phyloP scores from a whole-genome alignment of 2,797 vertebrate genomes.

The Moxostoma hubbsi region DNA sequence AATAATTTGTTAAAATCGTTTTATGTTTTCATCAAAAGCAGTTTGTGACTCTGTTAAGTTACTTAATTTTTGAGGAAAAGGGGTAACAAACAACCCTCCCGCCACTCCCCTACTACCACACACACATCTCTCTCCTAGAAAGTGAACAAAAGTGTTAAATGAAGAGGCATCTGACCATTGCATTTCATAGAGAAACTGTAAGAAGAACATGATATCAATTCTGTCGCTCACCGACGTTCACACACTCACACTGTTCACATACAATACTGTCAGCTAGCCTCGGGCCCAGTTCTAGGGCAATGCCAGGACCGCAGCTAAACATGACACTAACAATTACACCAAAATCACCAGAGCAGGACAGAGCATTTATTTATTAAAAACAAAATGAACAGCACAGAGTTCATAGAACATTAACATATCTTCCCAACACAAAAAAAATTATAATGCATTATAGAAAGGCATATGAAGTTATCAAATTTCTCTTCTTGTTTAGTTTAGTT shows the following conservation, averaged over 20 bases:
- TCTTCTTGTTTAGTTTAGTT: no score
- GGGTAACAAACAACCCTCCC: no score
- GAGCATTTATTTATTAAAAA: neutral
- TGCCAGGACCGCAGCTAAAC: conserved; percentile 2
- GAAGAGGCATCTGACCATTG: conserved; percentile 37
- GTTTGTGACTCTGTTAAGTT: no score
- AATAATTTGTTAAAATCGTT: no score
- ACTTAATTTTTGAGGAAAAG: no score
- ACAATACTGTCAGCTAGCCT: conserved; percentile 23
- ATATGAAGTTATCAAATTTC: neutral
- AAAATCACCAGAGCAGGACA: neutral
- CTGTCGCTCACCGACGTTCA: conserved; percentile 30
- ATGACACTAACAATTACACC: neutral
- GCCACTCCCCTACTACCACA: no score
- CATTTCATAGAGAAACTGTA: conserved; percentile 29
- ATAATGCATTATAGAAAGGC: neutral
- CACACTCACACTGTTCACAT: conserved; percentile 35
- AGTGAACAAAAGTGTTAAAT: conserved; percentile 35
- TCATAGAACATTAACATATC: no score
- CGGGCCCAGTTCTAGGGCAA: neutral
- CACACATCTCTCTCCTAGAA: neutral
- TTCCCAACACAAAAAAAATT: no score
- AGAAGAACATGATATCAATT: conserved; percentile 41
- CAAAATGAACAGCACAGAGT: no score
- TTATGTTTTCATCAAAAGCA: no score